These are phyloP conservation scores for Brachionus rotundiformis DNA, from an alignment of 1,140 invertebrate species.

Conservation along the genomic window DNA sequence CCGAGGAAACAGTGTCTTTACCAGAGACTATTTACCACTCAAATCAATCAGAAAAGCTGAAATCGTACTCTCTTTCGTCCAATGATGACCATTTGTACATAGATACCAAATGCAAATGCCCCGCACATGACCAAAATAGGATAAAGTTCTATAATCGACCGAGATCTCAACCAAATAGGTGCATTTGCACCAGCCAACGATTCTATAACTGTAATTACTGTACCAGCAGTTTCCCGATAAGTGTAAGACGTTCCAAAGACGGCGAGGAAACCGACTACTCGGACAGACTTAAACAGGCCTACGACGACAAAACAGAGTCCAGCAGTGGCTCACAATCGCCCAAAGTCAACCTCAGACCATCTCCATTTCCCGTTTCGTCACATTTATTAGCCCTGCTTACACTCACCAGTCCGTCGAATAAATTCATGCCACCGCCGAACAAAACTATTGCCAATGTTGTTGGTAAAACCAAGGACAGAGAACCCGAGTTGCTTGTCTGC, in stretches of 20 bases:
- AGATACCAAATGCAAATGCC: background rate
- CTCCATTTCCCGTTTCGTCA: background rate
- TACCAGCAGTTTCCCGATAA: conserved; percentile 38
- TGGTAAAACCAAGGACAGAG: background rate
- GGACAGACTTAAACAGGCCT: background rate
- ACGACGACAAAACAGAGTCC: background rate
- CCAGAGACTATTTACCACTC: background rate
- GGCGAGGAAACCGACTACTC: conserved; percentile 17
- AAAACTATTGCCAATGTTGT: background rate
- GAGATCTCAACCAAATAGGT: conserved; percentile 3
- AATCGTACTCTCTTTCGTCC: background rate
- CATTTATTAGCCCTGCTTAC: conserved; percentile 32
- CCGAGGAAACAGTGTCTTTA: no score
- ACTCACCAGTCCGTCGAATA: conserved; percentile 14
- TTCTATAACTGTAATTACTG: conserved; percentile 28
- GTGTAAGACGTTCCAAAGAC: conserved; percentile 34
- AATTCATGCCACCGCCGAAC: conserved; percentile 29
- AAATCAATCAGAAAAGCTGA: no score
- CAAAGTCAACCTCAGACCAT: background rate
- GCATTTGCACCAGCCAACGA: conserved; percentile 17
- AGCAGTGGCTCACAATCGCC: background rate
- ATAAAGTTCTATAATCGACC: conserved; percentile 30
- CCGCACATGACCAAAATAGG: background rate
- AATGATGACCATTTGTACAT: background rate
- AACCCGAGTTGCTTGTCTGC: background rate